A percentile compares a stretch with the other conserved stretches of the same genome.
Conservation (phyloP, 2,797 vertebrate genomes). For the Sebastes itinus region DNA sequence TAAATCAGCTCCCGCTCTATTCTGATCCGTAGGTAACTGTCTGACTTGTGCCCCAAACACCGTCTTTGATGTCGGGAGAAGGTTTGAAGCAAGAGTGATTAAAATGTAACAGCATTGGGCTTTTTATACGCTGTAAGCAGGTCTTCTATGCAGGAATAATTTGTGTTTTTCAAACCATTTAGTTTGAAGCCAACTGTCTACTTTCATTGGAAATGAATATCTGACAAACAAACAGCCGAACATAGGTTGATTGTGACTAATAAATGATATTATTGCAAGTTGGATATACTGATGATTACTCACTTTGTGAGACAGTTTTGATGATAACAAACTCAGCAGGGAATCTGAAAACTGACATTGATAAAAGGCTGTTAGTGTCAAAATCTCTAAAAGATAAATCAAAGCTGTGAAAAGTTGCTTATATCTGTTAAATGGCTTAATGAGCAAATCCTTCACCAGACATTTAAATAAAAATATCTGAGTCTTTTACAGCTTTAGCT, state of each 20-base stretch:
- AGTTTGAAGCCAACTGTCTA: constrained; percentile 6
- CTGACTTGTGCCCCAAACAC: constrained; percentile 51
- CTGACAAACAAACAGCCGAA: constrained; percentile 22
- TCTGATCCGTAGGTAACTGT: constrained; percentile 47
- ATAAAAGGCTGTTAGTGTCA: constrained; percentile 2
- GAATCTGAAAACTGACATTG: constrained; percentile 7
- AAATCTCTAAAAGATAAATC: background rate
- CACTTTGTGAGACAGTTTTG: constrained; percentile 10
- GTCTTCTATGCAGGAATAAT: constrained; percentile 22
- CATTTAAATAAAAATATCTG: background rate
- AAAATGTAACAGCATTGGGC: constrained; percentile 44
- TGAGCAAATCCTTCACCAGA: constrained; percentile 1
- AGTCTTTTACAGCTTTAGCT: background rate
- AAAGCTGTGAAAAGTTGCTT: background rate
- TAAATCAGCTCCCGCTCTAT: constrained; percentile 49
- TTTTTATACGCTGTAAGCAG: background rate
- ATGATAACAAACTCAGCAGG: constrained; percentile 17
- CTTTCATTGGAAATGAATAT: constrained; percentile 34
- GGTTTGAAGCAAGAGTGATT: constrained; percentile 55
- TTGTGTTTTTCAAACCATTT: constrained; percentile 14
- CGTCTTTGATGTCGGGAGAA: constrained; percentile 65
- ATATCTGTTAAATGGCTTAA: constrained; percentile 14
- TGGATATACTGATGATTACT: constrained; percentile 26
- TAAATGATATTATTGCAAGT: constrained; percentile 23
- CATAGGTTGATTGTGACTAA: constrained; percentile 18